phyloP scores from a whole-genome alignment of 2,113 vertebrate species.

The Apaloderma vittatum region DNA sequence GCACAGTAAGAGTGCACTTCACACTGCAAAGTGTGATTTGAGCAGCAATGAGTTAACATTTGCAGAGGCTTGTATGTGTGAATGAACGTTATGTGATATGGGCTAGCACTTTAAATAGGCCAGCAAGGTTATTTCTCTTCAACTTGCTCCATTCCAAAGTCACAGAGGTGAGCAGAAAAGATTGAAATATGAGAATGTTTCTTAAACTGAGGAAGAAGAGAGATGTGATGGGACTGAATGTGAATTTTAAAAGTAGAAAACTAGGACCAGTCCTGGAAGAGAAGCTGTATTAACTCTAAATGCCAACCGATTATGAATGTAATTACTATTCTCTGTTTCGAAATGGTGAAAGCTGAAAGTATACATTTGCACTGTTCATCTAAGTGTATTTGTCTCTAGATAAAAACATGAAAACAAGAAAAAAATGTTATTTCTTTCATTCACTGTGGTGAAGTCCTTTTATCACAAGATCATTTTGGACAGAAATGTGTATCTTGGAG shows the following conservation, averaged over 20 bases:
- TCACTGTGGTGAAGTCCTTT: not conserved
- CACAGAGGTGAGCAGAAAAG: not conserved
- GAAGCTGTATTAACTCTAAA: not conserved
- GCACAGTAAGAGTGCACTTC: not conserved
- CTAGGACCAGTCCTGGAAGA: not conserved
- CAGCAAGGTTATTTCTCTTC: not conserved
- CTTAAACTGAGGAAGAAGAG: not conserved
- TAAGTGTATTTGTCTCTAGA: not conserved
- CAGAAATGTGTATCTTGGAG: not conserved
- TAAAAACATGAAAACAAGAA: not conserved
- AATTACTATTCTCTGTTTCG: not conserved
- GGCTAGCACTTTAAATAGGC: not conserved
- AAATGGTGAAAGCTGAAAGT: not conserved
- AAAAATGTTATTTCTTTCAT: not conserved
- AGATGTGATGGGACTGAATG: not conserved
- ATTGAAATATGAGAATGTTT: not conserved
- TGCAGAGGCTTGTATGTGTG: not conserved
- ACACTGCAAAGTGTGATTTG: accelerated
- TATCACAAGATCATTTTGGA: not conserved
- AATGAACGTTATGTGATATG: not conserved
- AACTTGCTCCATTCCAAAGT: not conserved
- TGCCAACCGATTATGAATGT: accelerated
- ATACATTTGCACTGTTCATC: not conserved
- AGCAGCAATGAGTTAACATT: not conserved
- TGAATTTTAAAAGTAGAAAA: not conserved